Conservation (phyloP, 1,140 invertebrate genomes). For the Euwallacea fornicatus region DNA sequence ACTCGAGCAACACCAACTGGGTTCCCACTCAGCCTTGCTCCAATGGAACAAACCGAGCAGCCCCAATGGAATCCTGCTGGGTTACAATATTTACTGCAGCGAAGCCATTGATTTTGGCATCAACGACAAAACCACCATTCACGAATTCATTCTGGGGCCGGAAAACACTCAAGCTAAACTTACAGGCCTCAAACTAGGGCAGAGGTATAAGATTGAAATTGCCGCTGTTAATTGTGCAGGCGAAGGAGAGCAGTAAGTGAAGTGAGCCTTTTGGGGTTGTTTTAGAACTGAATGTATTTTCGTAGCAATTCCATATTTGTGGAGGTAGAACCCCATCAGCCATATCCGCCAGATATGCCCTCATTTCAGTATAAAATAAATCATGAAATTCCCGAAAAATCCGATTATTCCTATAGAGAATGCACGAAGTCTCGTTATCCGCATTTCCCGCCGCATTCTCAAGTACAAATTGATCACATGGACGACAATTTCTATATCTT, state of each 20-base stretch:
- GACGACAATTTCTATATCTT: slow-evolving; percentile 40
- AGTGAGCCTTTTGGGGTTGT: background rate
- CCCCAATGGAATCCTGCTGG: slow-evolving; percentile 89
- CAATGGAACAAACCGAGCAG: slow-evolving; percentile 91
- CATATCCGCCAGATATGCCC: slow-evolving; percentile 39
- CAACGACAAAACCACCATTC: slow-evolving; percentile 57
- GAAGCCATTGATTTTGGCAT: slow-evolving; percentile 74
- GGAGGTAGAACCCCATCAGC: slow-evolving; percentile 38
- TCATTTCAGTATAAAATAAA: slow-evolving; percentile 44
- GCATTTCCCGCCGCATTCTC: background rate
- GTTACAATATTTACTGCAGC: slow-evolving; percentile 91
- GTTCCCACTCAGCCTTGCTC: slow-evolving; percentile 83
- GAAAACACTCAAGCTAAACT: slow-evolving; percentile 78
- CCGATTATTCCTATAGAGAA: slow-evolving; percentile 27
- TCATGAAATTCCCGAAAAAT: slow-evolving; percentile 32
- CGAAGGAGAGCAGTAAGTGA: slow-evolving; percentile 68
- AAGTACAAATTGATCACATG: slow-evolving; percentile 16
- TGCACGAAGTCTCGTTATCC: slow-evolving; percentile 37
- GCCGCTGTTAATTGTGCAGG: slow-evolving; percentile 81
- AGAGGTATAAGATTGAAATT: slow-evolving; percentile 86
- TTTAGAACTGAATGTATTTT: background rate
- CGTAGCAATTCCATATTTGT: slow-evolving; percentile 42
- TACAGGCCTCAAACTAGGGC: slow-evolving; percentile 78
- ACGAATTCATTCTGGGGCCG: slow-evolving; percentile 73
- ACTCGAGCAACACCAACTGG: slow-evolving; percentile 80